Percentiles rank a stretch among this genome's conserved stretches.
phyloP scores from a whole-genome alignment of 2,888 invertebrate genomes.

The Acronicta psi region DNA sequence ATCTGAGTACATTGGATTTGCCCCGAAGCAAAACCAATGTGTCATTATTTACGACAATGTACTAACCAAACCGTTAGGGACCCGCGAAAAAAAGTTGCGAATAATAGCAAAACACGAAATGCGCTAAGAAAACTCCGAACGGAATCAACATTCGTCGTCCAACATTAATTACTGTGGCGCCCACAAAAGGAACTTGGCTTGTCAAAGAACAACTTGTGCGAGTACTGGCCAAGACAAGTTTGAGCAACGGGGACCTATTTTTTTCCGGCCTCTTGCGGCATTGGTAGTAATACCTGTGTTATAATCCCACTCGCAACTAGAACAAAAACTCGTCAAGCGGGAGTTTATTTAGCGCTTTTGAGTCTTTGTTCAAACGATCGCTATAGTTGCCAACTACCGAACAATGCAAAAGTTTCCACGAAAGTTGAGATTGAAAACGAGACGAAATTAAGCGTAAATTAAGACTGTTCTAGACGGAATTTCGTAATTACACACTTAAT shows the following conservation, averaged over 20 bases:
- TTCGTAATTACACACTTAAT: conserved; percentile 66
- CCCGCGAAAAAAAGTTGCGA: conserved; percentile 62
- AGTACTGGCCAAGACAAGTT: conserved; percentile 56
- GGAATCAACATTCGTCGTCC: conserved; percentile 67
- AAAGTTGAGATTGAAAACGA: conserved; percentile 78
- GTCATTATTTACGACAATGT: conserved; percentile 65
- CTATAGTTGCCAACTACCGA: conserved; percentile 65
- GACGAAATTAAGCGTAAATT: conserved; percentile 73
- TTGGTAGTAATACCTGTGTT: conserved; percentile 66
- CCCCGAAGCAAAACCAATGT: conserved; percentile 56
- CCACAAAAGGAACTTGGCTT: conserved; percentile 73
- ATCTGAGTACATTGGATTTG: conserved; percentile 58
- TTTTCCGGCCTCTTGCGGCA: conserved; percentile 52
- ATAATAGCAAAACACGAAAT: conserved; percentile 67
- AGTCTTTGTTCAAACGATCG: conserved; percentile 68
- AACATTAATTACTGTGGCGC: conserved; percentile 78
- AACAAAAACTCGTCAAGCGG: conserved; percentile 66
- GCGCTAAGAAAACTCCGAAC: conserved; percentile 71
- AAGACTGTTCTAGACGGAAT: conserved; percentile 67
- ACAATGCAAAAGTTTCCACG: conserved; percentile 70
- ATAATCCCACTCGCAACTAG: conserved; percentile 67
- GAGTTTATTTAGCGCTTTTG: conserved; percentile 71
- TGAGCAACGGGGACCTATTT: conserved; percentile 58
- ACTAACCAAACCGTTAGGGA: conserved; percentile 58
- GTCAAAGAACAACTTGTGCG: conserved; percentile 75